These are phyloP conservation scores for Laticauda laticaudata DNA, from an alignment of 2,113 vertebrate species.

Conservation along the genomic window DNA sequence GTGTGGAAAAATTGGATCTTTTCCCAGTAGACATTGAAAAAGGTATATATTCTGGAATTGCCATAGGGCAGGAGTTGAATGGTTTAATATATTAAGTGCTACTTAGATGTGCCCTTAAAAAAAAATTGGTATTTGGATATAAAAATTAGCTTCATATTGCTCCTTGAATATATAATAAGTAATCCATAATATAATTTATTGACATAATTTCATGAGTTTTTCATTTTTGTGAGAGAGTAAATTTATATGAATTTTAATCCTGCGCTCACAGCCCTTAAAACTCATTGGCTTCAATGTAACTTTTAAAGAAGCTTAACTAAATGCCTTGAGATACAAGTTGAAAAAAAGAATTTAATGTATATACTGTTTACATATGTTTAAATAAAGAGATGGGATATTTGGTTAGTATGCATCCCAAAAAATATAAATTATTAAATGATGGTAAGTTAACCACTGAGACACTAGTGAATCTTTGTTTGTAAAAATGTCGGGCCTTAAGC, in stretches of 20 bases:
- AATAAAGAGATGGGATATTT: neutral
- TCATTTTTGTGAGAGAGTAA: neutral
- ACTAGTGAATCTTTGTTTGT: neutral
- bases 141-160: neutral
- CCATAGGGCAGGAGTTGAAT: neutral
- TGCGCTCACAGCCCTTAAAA: neutral
- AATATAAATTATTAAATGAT: neutral
- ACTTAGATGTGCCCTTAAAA: neutral
- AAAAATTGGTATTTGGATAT: neutral
- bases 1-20: slow-evolving; percentile 96
- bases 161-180: slow-evolving; percentile 23
- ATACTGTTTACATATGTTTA: neutral
- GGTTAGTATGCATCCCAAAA: neutral
- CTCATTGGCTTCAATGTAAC: neutral
- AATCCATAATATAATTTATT: slow-evolving; percentile 5
- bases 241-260: neutral
- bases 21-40: slow-evolving; percentile 97
- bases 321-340: neutral
- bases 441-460: neutral
- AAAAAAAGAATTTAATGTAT: neutral
- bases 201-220: slow-evolving; percentile 3
- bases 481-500: neutral
- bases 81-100: neutral
- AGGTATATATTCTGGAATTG: slow-evolving; percentile 70
- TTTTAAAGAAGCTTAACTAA: neutral